Evolutionary conservation across 2,113 vertebrate genomes (phyloP), one percentile per base, ranked within the genome.

Genomic region (Brachyistius frenatus): DNA sequence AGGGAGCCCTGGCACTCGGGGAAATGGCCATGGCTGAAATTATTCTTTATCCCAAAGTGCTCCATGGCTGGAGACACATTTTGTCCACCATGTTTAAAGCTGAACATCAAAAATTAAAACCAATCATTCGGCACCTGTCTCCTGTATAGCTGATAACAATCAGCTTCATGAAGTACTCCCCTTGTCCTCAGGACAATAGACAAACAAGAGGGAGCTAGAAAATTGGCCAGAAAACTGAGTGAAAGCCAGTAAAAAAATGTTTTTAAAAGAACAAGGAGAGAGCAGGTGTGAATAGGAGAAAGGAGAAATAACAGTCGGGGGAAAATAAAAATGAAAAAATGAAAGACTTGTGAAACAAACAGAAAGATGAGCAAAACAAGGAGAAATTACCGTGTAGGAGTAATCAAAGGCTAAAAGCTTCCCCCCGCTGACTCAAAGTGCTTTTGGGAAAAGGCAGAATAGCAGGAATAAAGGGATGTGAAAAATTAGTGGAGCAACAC

Each of bases 361-460:
- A 65, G 56, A 83, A 73, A 73, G 73, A 81, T 44, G 55, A 78
- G 72, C 85, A 88, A 91, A 91, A 91, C 83, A 84, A 84, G 84
- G 81, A 86, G 82, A 89, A 88, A 92, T 90, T 89, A 91, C 84
- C 15, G 68, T 82, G 83, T 71, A 79, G 84, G 78, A 83, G 91
- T 90, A 91, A 93, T 93, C 88, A 91, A 84, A 67, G 88, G 77
- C 90, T 92, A 91, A 93, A 92, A 93, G 91, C 93, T 80, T 89
- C 83, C 86, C 89, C 91, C 91, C 68, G 90, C 88, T 92, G 91
- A 73, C 83, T 86, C 73, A 84, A 91, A 93, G 90, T 93, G 93
- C 88, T 92, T 92, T 87, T 87, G 79, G 80, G 90, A 86, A 90
- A 83, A 81, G 75, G 85, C 69, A 46, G 73, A 87, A 87, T 78